Percentiles rank a stretch among this genome's conserved stretches.
These are phyloP conservation scores for cat (Felis catus) DNA, from an alignment of 2,113 vertebrate genomes.

Conservation along the genomic window DNA sequence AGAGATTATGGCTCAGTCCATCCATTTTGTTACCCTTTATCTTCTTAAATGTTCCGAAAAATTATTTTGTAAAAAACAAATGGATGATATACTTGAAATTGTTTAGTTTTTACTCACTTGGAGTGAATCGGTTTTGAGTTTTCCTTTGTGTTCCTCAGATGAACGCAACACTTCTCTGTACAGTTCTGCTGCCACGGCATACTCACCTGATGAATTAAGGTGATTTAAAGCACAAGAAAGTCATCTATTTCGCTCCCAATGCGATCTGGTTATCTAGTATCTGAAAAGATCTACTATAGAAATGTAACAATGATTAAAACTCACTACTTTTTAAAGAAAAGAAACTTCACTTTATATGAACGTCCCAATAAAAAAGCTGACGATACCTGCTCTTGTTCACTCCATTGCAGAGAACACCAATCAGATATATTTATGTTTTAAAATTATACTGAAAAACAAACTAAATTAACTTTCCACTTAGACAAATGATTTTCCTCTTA, in stretches of 20 bases:
- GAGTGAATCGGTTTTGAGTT: conserved; percentile 97
- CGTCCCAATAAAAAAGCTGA: not conserved
- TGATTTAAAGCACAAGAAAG: conserved; percentile 7
- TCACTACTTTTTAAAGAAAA: not conserved
- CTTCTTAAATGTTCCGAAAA: conserved; percentile 4
- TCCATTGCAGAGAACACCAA: not conserved
- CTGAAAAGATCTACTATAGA: not conserved
- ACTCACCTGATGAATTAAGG: conserved; percentile 88
- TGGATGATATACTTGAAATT: not conserved
- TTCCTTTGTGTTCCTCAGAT: conserved; percentile 97
- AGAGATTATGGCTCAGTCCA: not conserved
- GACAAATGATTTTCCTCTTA: not conserved
- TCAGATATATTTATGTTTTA: not conserved
- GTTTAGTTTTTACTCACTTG: conserved; percentile 88
- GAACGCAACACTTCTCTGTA: conserved; percentile 97
- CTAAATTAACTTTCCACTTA: not conserved
- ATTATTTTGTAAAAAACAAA: conserved; percentile 26
- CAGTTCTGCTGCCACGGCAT: conserved; percentile 89
- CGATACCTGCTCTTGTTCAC: not conserved
- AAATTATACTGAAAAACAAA: conserved; percentile 8
- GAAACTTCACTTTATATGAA: not conserved
- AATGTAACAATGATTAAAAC: not conserved
- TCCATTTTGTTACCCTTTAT: not conserved
- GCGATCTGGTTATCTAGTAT: not conserved
- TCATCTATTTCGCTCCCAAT: not conserved